Evolutionary conservation across 2,113 vertebrate species (phyloP).

Genomic region (Mesitornis unicolor): DNA sequence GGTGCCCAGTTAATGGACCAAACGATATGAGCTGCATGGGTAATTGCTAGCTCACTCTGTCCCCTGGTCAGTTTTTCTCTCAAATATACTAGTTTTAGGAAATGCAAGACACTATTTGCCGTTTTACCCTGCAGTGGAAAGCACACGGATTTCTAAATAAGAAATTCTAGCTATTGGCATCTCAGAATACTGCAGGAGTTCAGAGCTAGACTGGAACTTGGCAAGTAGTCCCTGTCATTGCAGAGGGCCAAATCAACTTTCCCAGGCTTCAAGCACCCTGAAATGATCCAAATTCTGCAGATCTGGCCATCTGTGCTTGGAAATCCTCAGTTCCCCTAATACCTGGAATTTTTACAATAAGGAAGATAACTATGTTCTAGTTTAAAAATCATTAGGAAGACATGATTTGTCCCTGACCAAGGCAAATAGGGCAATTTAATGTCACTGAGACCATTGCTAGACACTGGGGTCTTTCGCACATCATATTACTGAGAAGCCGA

Average conservation of each 20-base stretch:
- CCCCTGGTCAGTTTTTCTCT: background rate
- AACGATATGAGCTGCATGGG: background rate
- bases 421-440: background rate
- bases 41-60: background rate
- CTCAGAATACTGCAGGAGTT: constrained; percentile 45
- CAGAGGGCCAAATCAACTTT: constrained; percentile 65
- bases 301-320: constrained; percentile 64
- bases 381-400: background rate
- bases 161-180: constrained; percentile 49
- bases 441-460: background rate
- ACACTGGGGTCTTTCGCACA: background rate
- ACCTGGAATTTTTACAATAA: constrained; percentile 55
- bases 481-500: background rate
- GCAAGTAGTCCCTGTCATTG: constrained; percentile 48
- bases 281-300: constrained; percentile 53
- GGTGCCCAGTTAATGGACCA: background rate
- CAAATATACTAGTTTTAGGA: background rate
- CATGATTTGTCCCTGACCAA: background rate
- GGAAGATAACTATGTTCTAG: background rate
- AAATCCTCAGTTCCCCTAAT: constrained; percentile 50
- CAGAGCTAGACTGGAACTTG: constrained; percentile 61
- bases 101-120: background rate
- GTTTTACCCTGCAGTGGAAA: constrained; percentile 25
- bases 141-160: constrained; percentile 50
- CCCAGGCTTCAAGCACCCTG: constrained; percentile 53